These are phyloP conservation scores for Ahaetulla prasina DNA, from an alignment of 2,113 vertebrate genomes.

Conservation along the genomic window DNA sequence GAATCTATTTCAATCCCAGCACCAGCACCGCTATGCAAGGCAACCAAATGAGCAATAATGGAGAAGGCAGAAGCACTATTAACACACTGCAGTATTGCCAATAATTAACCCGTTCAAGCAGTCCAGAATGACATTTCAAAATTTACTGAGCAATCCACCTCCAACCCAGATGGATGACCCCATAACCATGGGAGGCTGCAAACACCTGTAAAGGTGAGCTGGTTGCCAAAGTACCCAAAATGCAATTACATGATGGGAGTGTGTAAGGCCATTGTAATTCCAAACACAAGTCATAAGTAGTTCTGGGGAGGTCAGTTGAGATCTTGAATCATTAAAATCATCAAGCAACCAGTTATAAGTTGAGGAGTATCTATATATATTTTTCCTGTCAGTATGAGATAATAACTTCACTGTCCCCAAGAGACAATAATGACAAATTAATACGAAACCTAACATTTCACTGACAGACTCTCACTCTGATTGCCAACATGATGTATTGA, in stretches of 20 bases:
- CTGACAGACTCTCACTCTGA: not conserved
- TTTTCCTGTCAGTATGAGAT: not conserved
- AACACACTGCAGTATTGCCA: not conserved
- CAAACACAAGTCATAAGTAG: not conserved
- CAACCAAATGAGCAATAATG: not conserved
- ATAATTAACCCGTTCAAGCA: not conserved
- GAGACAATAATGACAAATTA: not conserved
- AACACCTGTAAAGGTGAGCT: not conserved
- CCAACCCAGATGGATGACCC: not conserved
- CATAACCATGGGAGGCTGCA: not conserved
- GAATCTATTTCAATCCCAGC: not conserved
- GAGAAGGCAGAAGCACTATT: not conserved
- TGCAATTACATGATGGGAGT: not conserved
- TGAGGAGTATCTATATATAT: not conserved
- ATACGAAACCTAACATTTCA: not conserved
- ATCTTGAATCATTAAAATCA: not conserved
- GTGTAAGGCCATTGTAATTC: not conserved
- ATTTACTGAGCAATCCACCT: not conserved
- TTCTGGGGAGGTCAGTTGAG: not conserved
- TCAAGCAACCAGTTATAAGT: not conserved
- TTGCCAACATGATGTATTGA: not conserved
- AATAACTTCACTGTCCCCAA: not conserved
- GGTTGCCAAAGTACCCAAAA: not conserved
- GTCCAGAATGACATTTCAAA: not conserved
- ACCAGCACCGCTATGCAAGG: not conserved